These are phyloP conservation scores for Trematomus loennbergii DNA, from an alignment of 2,113 vertebrate genomes.

Conservation along the genomic window DNA sequence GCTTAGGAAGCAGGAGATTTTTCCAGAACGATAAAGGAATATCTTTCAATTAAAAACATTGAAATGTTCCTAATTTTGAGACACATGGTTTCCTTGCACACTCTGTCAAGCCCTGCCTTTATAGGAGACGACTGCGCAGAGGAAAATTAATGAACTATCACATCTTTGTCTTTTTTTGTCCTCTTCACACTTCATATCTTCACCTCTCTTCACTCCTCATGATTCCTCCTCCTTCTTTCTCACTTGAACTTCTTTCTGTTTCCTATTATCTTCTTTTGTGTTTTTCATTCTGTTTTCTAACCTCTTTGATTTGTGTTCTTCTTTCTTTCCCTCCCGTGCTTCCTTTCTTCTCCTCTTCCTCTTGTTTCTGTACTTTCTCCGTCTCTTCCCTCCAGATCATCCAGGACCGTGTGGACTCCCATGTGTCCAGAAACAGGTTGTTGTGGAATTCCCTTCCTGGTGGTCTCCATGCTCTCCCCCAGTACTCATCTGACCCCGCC, in stretches of 20 bases:
- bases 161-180: background rate
- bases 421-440: slow-evolving; percentile 81
- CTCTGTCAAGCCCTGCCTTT: too few species aligned
- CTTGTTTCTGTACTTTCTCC: background rate
- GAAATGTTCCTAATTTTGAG: background rate
- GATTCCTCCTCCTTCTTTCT: background rate
- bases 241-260: background rate
- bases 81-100: background rate
- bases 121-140: too few species aligned
- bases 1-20: background rate
- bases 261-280: background rate
- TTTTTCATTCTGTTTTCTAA: background rate
- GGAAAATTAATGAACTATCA: background rate
- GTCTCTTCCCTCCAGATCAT: slow-evolving; percentile 76
- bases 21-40: background rate
- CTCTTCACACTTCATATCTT: background rate
- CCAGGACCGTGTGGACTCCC: slow-evolving; percentile 83
- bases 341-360: too few species aligned
- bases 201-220: background rate
- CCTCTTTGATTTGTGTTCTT: background rate
- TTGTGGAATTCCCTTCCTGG: slow-evolving; percentile 86
- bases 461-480: slow-evolving; percentile 83
- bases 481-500: slow-evolving; percentile 82
- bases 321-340: too few species aligned
- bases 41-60: too few species aligned